A percentile compares a stretch with the other conserved stretches of the same genome.
These are phyloP conservation scores for Drosophila mimetica DNA, from an alignment of 2,888 invertebrate species.

Conservation along the genomic window DNA sequence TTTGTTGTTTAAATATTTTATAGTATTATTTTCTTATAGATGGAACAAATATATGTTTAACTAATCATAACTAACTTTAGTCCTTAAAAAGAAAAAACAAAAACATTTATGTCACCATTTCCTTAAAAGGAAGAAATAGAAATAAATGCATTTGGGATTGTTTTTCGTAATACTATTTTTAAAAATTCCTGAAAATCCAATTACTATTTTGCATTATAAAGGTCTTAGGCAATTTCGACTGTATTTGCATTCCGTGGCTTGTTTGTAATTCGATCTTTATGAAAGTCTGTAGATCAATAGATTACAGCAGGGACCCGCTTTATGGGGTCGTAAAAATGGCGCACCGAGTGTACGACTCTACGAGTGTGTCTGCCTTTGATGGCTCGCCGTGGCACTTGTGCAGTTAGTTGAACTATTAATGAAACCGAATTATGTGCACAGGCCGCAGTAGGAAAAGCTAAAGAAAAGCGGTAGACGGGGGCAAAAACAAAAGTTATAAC, in stretches of 20 bases:
- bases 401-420: slow-evolving; percentile 54
- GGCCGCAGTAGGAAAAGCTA: not conserved
- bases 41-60: too few species aligned
- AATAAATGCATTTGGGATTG: not conserved
- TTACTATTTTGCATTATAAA: too few species aligned
- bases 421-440: slow-evolving; percentile 37
- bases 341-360: not conserved
- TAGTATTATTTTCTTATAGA: too few species aligned
- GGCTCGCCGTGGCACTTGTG: slow-evolving; percentile 51
- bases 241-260: slow-evolving; percentile 1
- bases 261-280: slow-evolving; percentile 30
- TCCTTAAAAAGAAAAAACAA: too few species aligned
- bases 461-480: slow-evolving; percentile 6
- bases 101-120: too few species aligned
- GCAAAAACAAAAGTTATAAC: slow-evolving; percentile 68
- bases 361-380: slow-evolving; percentile 45
- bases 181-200: not conserved
- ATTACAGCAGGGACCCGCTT: slow-evolving; percentile 17
- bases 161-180: not conserved
- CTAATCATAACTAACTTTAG: too few species aligned
- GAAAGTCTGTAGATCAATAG: slow-evolving; percentile 36
- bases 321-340: slow-evolving; percentile 32
- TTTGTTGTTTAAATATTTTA: too few species aligned
- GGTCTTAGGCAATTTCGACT: not conserved
- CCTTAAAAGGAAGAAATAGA: too few species aligned